Evolutionary conservation across 2,888 invertebrate genomes (phyloP), one percentile per base, ranked within the genome.

Genomic region (Cheilosia variabilis): DNA sequence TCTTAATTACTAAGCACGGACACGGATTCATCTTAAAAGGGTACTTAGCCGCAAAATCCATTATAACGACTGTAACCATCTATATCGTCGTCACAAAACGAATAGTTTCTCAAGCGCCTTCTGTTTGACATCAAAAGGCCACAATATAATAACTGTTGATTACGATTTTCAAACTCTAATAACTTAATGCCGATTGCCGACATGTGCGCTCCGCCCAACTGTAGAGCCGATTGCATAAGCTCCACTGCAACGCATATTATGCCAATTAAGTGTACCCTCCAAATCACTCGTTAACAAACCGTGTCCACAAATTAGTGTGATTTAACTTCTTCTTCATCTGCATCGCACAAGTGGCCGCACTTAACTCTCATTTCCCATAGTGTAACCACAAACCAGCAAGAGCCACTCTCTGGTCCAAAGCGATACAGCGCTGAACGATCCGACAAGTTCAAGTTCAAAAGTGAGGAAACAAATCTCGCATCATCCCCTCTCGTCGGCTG

Each of bases 401-500:
- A 57, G 45, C 7, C 24, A 37, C 41, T 57, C 71, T 31, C 19
- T 37, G 60, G 37, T 66, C 31, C 27, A n/a, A 47, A 66, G 31
- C 45, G 5, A 27, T 45, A 34, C 73, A 19, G 31, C 53, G 31
- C 45, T 84, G 75, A 84, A 55, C 68, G 73, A 73, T 60, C 69
- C 65, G 69, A 37, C 84, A 84, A 87, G 88, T 88, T 88, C 88
- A 88, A 88, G 88, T 88, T 88, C 87, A 90, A 50, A 89, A 88
- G 87, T 89, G 88, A 62, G 88, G 82, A 80, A 90, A 90, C 81
- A 43, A 50, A 82, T 24, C 45, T 62, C 22, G 37, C 55, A 37
- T 37, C 34, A 37, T 1, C 47, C n/a, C 9, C 72, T 45, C 58
- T 62, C 52, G 47, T 41, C 50, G 19, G 13, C 24, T 9, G 31